Evolutionary conservation across 2,888 invertebrate genomes (phyloP).

Genomic region (Glaucopsyche alexis): DNA sequence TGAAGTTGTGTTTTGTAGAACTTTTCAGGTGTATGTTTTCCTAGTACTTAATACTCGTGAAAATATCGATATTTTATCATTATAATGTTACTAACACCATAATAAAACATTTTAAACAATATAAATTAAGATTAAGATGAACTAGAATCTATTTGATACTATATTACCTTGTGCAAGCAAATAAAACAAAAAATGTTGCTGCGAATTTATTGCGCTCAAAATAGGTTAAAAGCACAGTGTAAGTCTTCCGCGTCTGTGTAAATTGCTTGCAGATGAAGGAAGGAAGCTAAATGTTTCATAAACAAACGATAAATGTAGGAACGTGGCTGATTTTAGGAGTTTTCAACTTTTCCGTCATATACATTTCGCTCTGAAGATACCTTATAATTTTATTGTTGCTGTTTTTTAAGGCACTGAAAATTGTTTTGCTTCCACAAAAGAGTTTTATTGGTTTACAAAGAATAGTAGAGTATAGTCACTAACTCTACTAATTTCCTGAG

Average conservation of each 20-base stretch:
- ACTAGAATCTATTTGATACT: neutral
- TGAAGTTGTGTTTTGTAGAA: no score
- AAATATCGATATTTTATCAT: conserved; percentile 15
- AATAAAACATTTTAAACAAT: no score
- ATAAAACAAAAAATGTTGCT: conserved; percentile 37
- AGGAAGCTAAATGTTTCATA: conserved; percentile 43
- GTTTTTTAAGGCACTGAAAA: neutral
- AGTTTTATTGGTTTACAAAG: conserved; percentile 10
- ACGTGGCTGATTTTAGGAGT: conserved; percentile 30
- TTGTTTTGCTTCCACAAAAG: neutral
- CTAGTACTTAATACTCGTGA: neutral
- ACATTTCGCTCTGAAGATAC: neutral
- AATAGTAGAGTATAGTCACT: conserved; percentile 42
- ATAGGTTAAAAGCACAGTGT: conserved; percentile 37
- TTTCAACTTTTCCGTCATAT: neutral
- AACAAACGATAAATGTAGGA: conserved; percentile 38
- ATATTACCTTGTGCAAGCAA: conserved; percentile 28
- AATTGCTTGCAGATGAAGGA: conserved; percentile 37
- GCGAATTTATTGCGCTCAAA: conserved; percentile 43
- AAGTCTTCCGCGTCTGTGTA: conserved; percentile 41
- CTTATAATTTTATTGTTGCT: neutral
- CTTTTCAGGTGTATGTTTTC: no score
- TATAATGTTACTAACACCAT: no score
- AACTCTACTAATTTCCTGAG: conserved; percentile 54
- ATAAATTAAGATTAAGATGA: no score